Conservation (phyloP, 2,888 invertebrate species). For the Itoplectis maculator region DNA sequence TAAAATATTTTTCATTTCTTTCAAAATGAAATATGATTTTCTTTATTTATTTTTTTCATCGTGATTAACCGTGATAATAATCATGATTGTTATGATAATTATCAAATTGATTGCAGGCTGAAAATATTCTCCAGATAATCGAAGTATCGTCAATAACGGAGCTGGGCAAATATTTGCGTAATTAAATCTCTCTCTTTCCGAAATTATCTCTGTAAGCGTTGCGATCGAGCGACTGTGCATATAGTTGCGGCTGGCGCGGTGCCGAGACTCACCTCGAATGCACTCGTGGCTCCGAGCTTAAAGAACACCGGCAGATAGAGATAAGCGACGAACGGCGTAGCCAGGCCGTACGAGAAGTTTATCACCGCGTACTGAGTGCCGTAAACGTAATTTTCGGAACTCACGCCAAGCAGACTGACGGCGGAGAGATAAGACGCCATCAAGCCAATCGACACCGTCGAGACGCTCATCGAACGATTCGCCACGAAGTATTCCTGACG, state of each 20-base stretch:
- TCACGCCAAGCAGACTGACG: conserved; percentile 93
- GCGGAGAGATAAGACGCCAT: conserved; percentile 98
- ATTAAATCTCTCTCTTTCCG: not conserved
- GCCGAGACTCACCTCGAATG: conserved; percentile 92
- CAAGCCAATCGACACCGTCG: conserved; percentile 93
- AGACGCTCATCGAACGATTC: conserved; percentile 91
- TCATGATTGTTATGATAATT: too few species aligned
- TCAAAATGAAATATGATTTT: too few species aligned
- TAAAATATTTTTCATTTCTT: too few species aligned
- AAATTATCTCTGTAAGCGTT: conserved; percentile 2
- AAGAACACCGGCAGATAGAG: conserved; percentile 94
- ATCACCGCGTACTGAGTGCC: conserved; percentile 94
- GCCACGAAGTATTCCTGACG: conserved; percentile 92
- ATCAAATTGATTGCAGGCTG: too few species aligned
- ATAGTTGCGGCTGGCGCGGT: too few species aligned
- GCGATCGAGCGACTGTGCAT: not conserved
- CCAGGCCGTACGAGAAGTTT: conserved; percentile 91
- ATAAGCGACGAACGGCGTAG: conserved; percentile 92
- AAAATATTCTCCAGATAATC: too few species aligned
- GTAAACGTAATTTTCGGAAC: conserved; percentile 93
- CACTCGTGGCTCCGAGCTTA: conserved; percentile 92
- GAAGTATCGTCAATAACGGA: too few species aligned
- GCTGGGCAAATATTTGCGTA: too few species aligned
- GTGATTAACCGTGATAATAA: too few species aligned
- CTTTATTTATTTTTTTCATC: too few species aligned